These are phyloP conservation scores for Eumacrocentrus americanus DNA, from an alignment of 2,888 invertebrate genomes.

Conservation along the genomic window DNA sequence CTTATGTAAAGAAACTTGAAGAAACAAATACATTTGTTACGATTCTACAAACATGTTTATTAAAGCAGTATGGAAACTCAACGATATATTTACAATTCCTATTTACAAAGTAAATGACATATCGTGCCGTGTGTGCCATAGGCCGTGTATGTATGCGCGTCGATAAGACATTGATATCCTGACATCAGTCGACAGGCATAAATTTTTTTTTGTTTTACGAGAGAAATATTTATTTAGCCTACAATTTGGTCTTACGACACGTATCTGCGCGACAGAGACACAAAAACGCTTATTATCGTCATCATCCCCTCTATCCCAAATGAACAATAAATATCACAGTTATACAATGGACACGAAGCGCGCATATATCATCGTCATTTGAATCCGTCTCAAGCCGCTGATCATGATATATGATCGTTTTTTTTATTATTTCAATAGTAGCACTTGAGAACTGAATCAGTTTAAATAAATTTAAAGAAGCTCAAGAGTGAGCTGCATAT, in stretches of 20 bases:
- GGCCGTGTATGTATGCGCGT: too few relatives aligned
- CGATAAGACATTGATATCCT: conserved; percentile 29
- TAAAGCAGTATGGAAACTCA: conserved; percentile 69
- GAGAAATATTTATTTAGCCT: neutral
- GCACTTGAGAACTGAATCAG: too few relatives aligned
- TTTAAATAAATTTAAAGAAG: neutral
- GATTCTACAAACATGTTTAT: conserved; percentile 68
- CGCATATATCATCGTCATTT: conserved; percentile 7
- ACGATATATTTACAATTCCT: conserved; percentile 64
- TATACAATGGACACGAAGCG: conserved; percentile 57
- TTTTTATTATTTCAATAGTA: neutral
- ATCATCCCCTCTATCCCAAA: conserved; percentile 13
- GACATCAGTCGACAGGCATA: conserved; percentile 27
- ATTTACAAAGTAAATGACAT: conserved; percentile 54
- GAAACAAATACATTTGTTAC: conserved; percentile 44
- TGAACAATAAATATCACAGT: conserved; percentile 59
- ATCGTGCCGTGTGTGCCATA: conserved; percentile 29
- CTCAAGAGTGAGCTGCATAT: conserved; percentile 13
- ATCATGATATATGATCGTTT: neutral
- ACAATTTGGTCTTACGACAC: conserved; percentile 19
- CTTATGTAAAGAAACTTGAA: too few relatives aligned
- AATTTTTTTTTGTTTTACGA: conserved; percentile 25
- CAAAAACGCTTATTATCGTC: conserved; percentile 28
- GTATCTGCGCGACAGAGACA: conserved; percentile 17
- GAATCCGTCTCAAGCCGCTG: neutral